Evolutionary conservation across 1,140 invertebrate genomes (phyloP).

Genomic region (Aphelinus atriplicis): DNA sequence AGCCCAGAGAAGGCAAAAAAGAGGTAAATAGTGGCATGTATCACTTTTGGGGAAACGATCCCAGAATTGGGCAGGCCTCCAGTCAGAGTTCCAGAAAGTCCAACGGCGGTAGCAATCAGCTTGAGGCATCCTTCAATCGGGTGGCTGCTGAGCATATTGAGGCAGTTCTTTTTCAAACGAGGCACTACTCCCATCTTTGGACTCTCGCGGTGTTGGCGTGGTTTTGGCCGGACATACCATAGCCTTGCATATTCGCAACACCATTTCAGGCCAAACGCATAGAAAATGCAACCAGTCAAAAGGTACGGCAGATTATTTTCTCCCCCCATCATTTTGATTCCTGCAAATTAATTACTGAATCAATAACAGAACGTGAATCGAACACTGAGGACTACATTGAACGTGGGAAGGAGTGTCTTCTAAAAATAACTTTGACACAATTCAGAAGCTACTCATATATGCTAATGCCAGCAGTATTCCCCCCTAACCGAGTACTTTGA

Average conservation of each 20-base stretch:
- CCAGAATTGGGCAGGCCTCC: constrained; percentile 47
- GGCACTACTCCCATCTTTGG: constrained; percentile 35
- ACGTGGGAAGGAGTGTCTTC: too few relatives aligned
- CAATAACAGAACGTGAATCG: too few relatives aligned
- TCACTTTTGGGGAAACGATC: constrained; percentile 55
- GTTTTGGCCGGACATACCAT: constrained; percentile 45
- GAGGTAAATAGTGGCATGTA: constrained; percentile 61
- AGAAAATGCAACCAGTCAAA: constrained; percentile 54
- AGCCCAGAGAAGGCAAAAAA: constrained; percentile 64
- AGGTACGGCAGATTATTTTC: constrained; percentile 50
- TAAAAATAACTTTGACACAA: constrained; percentile 5
- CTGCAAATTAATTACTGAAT: neutral
- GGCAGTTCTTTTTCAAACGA: constrained; percentile 41
- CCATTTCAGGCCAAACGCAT: constrained; percentile 57
- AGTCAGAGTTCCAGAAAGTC: constrained; percentile 50
- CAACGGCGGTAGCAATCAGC: constrained; percentile 53
- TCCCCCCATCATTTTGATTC: constrained; percentile 35
- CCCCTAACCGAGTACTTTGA: too few relatives aligned
- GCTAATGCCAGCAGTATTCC: neutral
- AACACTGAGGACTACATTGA: too few relatives aligned
- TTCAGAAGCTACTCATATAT: neutral
- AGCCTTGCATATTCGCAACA: constrained; percentile 56
- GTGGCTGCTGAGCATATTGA: constrained; percentile 47
- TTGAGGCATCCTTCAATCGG: constrained; percentile 56
- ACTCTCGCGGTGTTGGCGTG: constrained; percentile 30